Conservation (phyloP, 2,797 vertebrate genomes). For the Scolopax rusticola region DNA sequence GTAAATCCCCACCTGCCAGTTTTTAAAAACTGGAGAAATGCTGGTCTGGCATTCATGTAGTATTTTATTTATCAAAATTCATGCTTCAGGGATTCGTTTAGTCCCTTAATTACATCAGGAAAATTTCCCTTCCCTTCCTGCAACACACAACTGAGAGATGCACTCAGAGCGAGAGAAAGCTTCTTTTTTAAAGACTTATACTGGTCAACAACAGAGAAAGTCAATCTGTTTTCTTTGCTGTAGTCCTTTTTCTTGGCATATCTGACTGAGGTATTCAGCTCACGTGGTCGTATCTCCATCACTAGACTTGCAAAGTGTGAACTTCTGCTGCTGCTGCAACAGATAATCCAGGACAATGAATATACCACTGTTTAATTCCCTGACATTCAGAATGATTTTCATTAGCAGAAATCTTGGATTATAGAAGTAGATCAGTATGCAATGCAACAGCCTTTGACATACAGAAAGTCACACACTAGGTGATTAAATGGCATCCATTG, state of each 20-base stretch:
- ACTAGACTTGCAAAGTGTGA: not conserved
- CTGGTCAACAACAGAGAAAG: not conserved
- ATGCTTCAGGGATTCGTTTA: not conserved
- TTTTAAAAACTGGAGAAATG: not conserved
- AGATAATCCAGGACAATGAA: not conserved
- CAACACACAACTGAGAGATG: not conserved
- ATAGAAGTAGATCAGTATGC: not conserved
- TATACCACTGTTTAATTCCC: not conserved
- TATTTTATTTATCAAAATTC: not conserved
- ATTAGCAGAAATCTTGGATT: not conserved
- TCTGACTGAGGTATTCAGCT: not conserved
- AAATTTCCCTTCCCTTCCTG: not conserved
- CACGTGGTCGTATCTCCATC: not conserved
- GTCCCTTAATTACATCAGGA: not conserved
- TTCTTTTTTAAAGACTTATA: not conserved
- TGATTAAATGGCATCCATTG: not conserved
- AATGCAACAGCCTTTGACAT: not conserved
- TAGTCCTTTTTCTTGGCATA: not conserved
- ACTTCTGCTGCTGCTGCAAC: not conserved
- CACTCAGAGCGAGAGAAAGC: not conserved
- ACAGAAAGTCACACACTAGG: not conserved
- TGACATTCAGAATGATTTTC: not conserved
- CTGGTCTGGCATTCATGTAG: not conserved
- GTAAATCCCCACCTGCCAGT: not conserved
- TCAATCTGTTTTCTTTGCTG: not conserved